Evolutionary conservation across 1,140 invertebrate genomes (phyloP).

Genomic region (Trigoniulus corallinus): DNA sequence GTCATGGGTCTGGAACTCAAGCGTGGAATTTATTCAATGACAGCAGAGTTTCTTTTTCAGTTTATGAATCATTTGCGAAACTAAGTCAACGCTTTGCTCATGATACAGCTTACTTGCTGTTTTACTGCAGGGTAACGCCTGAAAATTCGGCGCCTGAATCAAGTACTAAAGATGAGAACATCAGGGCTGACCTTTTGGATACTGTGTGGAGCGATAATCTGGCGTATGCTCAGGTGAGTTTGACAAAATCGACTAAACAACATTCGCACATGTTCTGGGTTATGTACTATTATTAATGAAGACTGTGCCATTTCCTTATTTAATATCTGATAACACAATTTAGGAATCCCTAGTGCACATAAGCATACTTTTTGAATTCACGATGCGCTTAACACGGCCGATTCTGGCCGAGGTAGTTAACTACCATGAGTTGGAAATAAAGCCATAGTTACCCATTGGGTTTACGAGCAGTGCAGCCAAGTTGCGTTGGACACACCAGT

Average conservation of each 20-base stretch:
- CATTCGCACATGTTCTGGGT: no score
- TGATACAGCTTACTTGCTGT: slow-evolving; percentile 65
- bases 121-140: slow-evolving; percentile 37
- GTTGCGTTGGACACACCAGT: no score
- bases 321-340: no score
- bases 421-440: no score
- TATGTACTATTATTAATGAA: no score
- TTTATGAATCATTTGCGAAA: slow-evolving; percentile 40
- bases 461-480: no score
- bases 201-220: slow-evolving; percentile 30
- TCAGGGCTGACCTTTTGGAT: slow-evolving; percentile 30
- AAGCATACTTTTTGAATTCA: no score
- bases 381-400: no score
- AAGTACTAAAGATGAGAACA: slow-evolving; percentile 12
- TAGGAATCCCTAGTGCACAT: no score
- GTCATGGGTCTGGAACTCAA: slow-evolving; percentile 13
- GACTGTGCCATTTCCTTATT: no score
- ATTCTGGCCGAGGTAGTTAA: no score
- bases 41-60: slow-evolving; percentile 41
- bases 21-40: slow-evolving; percentile 70
- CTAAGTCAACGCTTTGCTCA: slow-evolving; percentile 37
- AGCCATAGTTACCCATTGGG: no score
- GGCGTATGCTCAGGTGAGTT: slow-evolving; percentile 21
- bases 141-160: slow-evolving; percentile 18
- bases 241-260: neutral